phyloP scores from a whole-genome alignment of 2,888 invertebrate genomes.

The Thumatha senex region DNA sequence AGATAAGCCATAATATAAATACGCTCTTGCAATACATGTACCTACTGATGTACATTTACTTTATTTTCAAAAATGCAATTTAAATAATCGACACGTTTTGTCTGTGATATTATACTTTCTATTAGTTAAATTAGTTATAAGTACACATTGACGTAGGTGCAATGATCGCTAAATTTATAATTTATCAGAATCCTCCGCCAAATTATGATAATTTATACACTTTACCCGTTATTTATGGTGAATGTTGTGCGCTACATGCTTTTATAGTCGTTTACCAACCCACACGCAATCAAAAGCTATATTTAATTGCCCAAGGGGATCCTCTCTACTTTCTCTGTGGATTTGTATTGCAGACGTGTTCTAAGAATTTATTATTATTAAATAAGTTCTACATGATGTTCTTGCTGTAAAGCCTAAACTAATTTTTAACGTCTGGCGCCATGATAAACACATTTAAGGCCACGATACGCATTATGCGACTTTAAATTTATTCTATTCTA shows the following conservation, averaged over 20 bases:
- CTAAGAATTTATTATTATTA: too few relatives aligned
- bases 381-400: too few relatives aligned
- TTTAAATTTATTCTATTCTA: too few relatives aligned
- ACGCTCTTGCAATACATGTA: constrained; percentile 15
- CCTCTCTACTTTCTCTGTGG: too few relatives aligned
- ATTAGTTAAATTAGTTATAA: constrained; percentile 40
- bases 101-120: constrained; percentile 43
- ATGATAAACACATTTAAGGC: too few relatives aligned
- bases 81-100: constrained; percentile 38
- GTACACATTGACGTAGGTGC: constrained; percentile 21
- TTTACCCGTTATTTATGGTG: not conserved
- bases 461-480: too few relatives aligned
- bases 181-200: constrained; percentile 22
- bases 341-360: too few relatives aligned
- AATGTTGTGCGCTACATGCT: not conserved
- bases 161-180: constrained; percentile 21
- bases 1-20: constrained; percentile 15
- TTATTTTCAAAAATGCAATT: constrained; percentile 26
- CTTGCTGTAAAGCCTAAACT: too few relatives aligned
- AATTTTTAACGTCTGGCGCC: too few relatives aligned
- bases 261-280: too few relatives aligned
- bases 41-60: not conserved
- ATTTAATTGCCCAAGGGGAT: too few relatives aligned
- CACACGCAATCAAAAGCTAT: too few relatives aligned
- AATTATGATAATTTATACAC: constrained; percentile 3